Evolutionary conservation across 2,797 vertebrate species (phyloP).

Genomic region (Coregonus suidteri): DNA sequence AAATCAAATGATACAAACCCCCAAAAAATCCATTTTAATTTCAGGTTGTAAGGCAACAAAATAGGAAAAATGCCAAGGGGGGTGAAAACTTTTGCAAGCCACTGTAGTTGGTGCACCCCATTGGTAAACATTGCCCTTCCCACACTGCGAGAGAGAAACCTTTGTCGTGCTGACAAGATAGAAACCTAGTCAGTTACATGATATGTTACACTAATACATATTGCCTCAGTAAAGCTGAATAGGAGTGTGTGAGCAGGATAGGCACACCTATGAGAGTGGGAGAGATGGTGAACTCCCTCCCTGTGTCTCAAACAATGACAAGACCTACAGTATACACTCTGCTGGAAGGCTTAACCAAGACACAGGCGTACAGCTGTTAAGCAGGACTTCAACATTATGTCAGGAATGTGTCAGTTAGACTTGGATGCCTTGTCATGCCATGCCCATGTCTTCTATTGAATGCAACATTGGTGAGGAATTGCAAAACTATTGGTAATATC

Average conservation of each 20-base stretch:
- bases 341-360: background rate
- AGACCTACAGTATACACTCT: background rate
- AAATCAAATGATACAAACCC: no score
- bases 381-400: constrained; percentile 1
- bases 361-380: background rate
- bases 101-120: no score
- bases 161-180: background rate
- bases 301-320: background rate
- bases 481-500: constrained; percentile 41
- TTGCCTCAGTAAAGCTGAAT: background rate
- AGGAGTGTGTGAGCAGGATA: background rate
- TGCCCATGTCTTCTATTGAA: background rate
- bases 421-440: no score
- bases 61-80: no score
- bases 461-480: constrained; percentile 12
- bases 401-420: constrained; percentile 4
- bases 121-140: no score
- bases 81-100: no score
- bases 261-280: background rate
- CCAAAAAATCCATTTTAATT: no score
- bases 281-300: background rate
- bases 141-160: no score
- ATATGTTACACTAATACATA: background rate
- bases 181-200: background rate
- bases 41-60: no score